Conservation (phyloP, 2,113 vertebrate species). For the Rhabdornis inornatus region DNA sequence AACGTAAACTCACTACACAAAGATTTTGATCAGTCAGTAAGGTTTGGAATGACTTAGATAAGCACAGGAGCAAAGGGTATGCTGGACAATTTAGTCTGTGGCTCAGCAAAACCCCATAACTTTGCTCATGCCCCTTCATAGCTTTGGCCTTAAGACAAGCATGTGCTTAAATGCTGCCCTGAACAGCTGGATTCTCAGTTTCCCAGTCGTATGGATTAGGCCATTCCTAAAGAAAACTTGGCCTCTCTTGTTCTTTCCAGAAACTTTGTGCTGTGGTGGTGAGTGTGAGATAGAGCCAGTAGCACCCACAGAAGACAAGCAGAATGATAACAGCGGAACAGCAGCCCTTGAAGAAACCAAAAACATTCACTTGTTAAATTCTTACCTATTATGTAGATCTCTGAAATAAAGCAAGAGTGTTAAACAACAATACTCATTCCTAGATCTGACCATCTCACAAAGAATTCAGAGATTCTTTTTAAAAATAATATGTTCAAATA, state of each 20-base stretch:
- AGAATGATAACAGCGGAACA: background rate
- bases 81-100: background rate
- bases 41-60: background rate
- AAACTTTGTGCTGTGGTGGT: background rate
- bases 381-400: background rate
- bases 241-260: background rate
- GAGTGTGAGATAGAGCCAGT: background rate
- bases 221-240: background rate
- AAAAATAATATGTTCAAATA: background rate
- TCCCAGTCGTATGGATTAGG: fast-evolving
- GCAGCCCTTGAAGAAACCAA: background rate
- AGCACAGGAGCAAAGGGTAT: background rate
- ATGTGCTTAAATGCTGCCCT: background rate
- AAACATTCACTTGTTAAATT: background rate
- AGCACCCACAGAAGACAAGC: background rate
- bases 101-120: background rate
- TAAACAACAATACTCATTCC: background rate
- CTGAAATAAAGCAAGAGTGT: background rate
- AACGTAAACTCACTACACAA: background rate
- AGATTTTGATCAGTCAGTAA: background rate
- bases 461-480: background rate
- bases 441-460: background rate
- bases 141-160: background rate
- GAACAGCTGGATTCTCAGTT: background rate
- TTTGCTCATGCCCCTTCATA: background rate